These are phyloP conservation scores for Geotria australis DNA, from an alignment of 2,797 vertebrate species.

Conservation along the genomic window DNA sequence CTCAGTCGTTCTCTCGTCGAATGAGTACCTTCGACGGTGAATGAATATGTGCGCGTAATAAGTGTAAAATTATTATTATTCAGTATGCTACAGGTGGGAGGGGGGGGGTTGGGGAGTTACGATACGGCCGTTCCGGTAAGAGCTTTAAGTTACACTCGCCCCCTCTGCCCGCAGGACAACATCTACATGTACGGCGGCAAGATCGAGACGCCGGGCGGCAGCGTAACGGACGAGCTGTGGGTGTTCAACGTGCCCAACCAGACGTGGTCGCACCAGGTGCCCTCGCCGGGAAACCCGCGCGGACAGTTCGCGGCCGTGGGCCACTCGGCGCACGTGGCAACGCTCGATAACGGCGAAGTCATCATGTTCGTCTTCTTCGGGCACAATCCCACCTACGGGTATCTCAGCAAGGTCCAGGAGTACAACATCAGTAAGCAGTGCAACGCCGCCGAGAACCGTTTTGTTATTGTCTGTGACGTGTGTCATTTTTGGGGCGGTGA, in stretches of 20 bases:
- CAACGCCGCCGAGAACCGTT: too few relatives aligned
- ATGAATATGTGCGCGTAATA: too few relatives aligned
- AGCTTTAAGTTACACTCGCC: too few relatives aligned
- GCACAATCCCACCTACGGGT: conserved; percentile 77
- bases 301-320: conserved; percentile 83
- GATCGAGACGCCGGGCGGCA: conserved; percentile 63
- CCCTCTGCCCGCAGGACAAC: conserved; percentile 21
- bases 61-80: too few relatives aligned
- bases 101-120: too few relatives aligned
- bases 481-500: too few relatives aligned
- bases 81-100: too few relatives aligned
- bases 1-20: too few relatives aligned
- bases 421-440: conserved; percentile 43
- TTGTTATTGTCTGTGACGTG: too few relatives aligned
- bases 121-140: too few relatives aligned
- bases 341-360: conserved; percentile 9
- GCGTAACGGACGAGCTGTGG: conserved; percentile 70
- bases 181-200: conserved; percentile 97
- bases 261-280: conserved; percentile 33
- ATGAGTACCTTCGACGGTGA: too few relatives aligned
- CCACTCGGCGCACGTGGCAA: conserved; percentile 59
- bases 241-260: conserved; percentile 49
- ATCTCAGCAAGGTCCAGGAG: conserved; percentile 67
- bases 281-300: conserved; percentile 29
- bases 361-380: conserved; percentile 79